Base-by-base conservation (phyloP, 35 echinoderm and acorn worm species). In the Chiridota heheva region DNA sequence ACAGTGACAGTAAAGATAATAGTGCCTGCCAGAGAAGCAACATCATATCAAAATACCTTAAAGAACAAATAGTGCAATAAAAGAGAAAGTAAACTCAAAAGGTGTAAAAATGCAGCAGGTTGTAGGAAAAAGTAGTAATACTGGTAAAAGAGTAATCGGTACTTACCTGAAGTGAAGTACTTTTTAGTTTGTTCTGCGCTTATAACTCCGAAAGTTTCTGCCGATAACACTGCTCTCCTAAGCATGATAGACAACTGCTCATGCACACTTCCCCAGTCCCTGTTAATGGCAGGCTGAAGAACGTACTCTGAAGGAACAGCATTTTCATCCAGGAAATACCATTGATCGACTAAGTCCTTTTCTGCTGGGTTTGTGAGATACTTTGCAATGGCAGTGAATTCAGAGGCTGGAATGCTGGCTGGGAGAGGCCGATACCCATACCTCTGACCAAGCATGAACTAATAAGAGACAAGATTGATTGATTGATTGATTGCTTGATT, bases 371-470 rank as follows among this genome's bases (percentile, higher is more conserved):
- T 63, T 58, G 24, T 48, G 26, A 63, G 65, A 70, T 81, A 65
- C 36, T 87, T 78, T 29, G 68, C n/a, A 41, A 96, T 63, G 25
- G 82, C 65, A 1, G 80, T 55, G 59, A 78, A 96, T 60, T 82
- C 83, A 29, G 27, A 40, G 6, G 82, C 82, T 69, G 73, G 61
- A 56, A 96, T 90, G 35, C 59, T 73, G 44, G 92, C 76, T 31
- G 88, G 92, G n/a, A 82, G 71, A 24, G 87, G 87, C 38, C 92
- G 78, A 44, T 86, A 96, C n/a, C 92, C 92, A 72, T 96, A 96
- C 7, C 92, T 75, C 70, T 96, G 87, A 60, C 92, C 92, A 1
- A 96, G 78, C 29, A 96, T 38, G 41, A 90, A 96, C 92, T 96
- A 58, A 22, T 60, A 38, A 56, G 16, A 58, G 36, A 67, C 36